Conservation (phyloP, 2,888 invertebrate species). For the Acleris literana region DNA sequence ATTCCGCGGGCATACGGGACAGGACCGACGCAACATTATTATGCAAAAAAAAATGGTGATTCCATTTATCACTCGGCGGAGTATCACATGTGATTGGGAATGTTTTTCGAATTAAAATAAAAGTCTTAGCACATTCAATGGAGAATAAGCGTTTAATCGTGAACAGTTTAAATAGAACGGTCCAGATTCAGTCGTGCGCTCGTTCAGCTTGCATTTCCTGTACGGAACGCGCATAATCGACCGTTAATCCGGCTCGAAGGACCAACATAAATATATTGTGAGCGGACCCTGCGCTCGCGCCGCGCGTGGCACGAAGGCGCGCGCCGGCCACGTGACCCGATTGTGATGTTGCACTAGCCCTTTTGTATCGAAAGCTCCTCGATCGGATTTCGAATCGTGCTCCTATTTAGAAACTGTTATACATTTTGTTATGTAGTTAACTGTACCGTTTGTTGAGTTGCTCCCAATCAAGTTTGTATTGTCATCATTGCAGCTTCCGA, state of each 20-base stretch:
- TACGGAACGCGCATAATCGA: conserved; percentile 80
- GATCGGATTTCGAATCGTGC: conserved; percentile 53
- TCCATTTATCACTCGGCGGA: conserved; percentile 45
- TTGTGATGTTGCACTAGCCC: conserved; percentile 67
- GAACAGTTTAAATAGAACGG: conserved; percentile 60
- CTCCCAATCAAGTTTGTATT: conserved; percentile 19
- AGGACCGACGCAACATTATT: conserved; percentile 51
- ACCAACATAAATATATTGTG: conserved; percentile 63
- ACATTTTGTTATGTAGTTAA: conserved; percentile 9
- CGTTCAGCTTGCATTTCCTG: conserved; percentile 69
- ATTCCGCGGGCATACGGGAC: conserved; percentile 30
- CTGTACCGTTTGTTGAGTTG: conserved; percentile 13
- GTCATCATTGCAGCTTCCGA: background rate
- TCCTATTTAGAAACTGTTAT: conserved; percentile 30
- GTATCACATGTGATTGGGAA: conserved; percentile 47
- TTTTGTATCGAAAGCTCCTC: conserved; percentile 66
- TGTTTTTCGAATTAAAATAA: conserved; percentile 41
- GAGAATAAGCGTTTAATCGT: conserved; percentile 35
- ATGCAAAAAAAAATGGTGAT: conserved; percentile 54
- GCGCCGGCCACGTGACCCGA: conserved; percentile 78
- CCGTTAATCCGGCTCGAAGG: conserved; percentile 76
- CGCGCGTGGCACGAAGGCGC: conserved; percentile 73
- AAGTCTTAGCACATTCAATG: conserved; percentile 34
- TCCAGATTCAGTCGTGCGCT: conserved; percentile 58
- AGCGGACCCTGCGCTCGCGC: conserved; percentile 54